Conservation (phyloP, 2,113 vertebrate genomes). For the Panthera leo region DNA sequence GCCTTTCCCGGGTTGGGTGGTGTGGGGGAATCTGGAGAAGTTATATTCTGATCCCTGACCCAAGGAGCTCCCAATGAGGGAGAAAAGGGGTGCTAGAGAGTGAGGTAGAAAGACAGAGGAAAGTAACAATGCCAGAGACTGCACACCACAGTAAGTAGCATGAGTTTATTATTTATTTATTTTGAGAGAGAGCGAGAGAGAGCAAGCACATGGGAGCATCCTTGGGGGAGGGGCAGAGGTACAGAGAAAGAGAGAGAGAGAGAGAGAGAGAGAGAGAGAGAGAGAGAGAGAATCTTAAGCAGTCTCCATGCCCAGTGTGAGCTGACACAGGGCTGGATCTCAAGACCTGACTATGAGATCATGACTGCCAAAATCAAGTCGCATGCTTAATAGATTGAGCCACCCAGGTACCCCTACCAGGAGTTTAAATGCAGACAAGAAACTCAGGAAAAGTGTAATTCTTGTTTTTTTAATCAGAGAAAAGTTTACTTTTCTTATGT, state of each 20-base stretch:
- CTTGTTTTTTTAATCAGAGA: no score
- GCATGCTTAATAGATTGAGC: no score
- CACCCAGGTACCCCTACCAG: no score
- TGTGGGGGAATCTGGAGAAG: background rate
- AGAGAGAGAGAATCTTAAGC: no score
- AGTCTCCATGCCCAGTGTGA: no score
- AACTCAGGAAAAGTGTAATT: background rate
- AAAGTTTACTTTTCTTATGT: no score
- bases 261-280: no score
- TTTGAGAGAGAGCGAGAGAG: background rate
- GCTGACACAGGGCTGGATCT: no score
- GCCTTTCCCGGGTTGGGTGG: background rate
- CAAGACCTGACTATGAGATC: no score
- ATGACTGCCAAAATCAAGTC: no score
- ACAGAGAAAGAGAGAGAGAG: no score
- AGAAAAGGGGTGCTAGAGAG: background rate
- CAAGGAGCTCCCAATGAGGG: background rate
- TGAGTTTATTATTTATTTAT: background rate
- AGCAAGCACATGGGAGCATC: no score
- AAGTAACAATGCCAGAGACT: background rate
- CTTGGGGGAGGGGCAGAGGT: background rate
- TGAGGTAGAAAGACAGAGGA: background rate
- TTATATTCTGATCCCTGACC: background rate
- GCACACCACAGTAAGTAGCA: background rate
- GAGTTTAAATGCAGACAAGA: background rate